Percentiles rank a stretch among this genome's conserved stretches.
phyloP scores from a whole-genome alignment of 1,140 invertebrate genomes.

The Drosophila mauritiana region DNA sequence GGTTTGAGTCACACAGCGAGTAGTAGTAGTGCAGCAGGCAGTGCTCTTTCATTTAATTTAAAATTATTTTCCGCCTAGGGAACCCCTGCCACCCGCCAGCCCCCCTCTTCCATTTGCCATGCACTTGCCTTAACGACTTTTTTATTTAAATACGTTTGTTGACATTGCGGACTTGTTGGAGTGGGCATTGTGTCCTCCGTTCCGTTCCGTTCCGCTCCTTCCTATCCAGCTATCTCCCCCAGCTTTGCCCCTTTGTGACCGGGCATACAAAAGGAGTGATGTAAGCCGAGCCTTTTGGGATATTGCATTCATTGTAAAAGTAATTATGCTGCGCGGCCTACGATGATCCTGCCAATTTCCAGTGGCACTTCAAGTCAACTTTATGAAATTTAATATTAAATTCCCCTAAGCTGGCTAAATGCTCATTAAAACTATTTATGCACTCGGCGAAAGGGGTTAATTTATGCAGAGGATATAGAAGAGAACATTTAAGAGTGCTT shows the following conservation, averaged over 20 bases:
- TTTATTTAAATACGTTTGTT: constrained; percentile 83
- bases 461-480: neutral
- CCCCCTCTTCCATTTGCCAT: constrained; percentile 42
- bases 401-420: constrained; percentile 58
- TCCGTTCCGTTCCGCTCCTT: constrained; percentile 4
- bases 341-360: constrained; percentile 29
- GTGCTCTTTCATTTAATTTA: constrained; percentile 76
- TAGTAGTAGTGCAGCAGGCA: constrained; percentile 10
- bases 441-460: constrained; percentile 1
- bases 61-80: constrained; percentile 65
- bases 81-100: neutral
- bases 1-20: constrained; percentile 10
- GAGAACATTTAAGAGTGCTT: no score
- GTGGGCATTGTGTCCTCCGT: constrained; percentile 40
- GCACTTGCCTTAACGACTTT: constrained; percentile 79
- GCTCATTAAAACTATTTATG: constrained; percentile 66
- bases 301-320: constrained; percentile 57
- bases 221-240: neutral
- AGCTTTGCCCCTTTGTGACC: constrained; percentile 5
- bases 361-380: constrained; percentile 41
- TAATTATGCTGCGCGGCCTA: constrained; percentile 40
- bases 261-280: constrained; percentile 36
- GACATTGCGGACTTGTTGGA: constrained; percentile 75
- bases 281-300: constrained; percentile 53
- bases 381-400: constrained; percentile 67